Base-by-base conservation (phyloP, 1,140 invertebrate species). In the Drosophila sulfurigaster region DNA sequence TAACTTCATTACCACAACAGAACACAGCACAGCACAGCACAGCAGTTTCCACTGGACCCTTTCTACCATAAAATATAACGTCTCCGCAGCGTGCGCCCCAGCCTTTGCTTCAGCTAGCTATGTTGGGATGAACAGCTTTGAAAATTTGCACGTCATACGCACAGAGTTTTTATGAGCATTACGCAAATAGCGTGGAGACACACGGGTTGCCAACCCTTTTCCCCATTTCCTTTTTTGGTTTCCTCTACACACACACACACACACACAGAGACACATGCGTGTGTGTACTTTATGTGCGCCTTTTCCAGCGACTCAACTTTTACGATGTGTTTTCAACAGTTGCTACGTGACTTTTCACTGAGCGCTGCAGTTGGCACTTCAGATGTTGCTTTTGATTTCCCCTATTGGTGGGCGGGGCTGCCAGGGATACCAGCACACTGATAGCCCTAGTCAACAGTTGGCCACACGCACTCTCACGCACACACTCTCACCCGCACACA, bases 91-190 rank as follows among this genome's bases (percentile, higher is more conserved):
- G 16, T 57, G 13, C 4, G 16, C 25, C 13, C 20, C 20, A 25
- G 20, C 20, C 20, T 25, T 25, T 25, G 20, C 20, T 25, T 15
- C 6, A 20, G 57, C 52, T 48, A 66, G 52, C 32, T 16, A 28
- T 35, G 41, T 25, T 32, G 57, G 68, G 69, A 76, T 75, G 70
- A 85, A 71, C 70, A 82, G 81, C 78, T 89, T 89, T 81, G 68
- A 79, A 88, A 89, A 83, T 88, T 88, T 88, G 75, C 85, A 88
- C 85, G 71, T 88, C 85, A 85, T 88, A 88, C 81, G 85, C 85
- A 89, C 78, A 75, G 83, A 75, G 63, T 69, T 79, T 71, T 81
- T 81, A 74, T 52, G 62, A 78, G 70, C 59, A 57, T 64, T 77
- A 70, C 60, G 60, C 79, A 69, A 75, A 72, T 51, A 57, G 20